Base-by-base conservation (phyloP, 2,888 invertebrate species). In the Caradrina kadenii region DNA sequence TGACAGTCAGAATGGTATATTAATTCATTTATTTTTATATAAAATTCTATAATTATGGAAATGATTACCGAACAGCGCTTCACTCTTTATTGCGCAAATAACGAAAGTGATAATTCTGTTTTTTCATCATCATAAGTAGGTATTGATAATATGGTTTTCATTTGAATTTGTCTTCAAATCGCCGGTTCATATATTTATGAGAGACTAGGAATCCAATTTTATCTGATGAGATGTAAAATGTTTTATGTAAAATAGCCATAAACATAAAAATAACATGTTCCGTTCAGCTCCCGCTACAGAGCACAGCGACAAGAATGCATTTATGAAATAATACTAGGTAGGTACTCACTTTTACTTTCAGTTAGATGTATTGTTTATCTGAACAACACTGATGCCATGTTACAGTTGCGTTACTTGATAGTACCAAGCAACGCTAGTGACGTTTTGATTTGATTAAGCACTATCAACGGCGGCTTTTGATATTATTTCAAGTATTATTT, bases 21-120 rank as follows among this genome's bases (percentile, higher is more conserved):
- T 79, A 75, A 81, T 83, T 80, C 73, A 80, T 85, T 80, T 81
- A 72, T 76, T 71, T 82, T 80, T 85, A 75, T 82, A 74, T 62
- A 55, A 66, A 58, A 58, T 62, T 68, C 42, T 56, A 45, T 75
- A 66, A 60, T 73, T 73, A 75, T 73, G 69, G 75, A 69, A 80
- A 74, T 80, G 66, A 72, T 56, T 73, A 79, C 68, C 69, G 73
- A 84, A 81, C 76, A 76, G 74, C 79, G 81, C 79, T 80, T 77
- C 82, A 85, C 79, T 80, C 79, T 78, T 63, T 21, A 73, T 85
- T 87, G 83, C 85, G 81, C 55, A 86, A 71, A 65, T 66, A 60
- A 55, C 4, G 59, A 66, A 73, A 73, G 73, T 48, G 17, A 60
- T n/a, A 11, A 52, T 64, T 56, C 56, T 56, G 49, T 22, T 54